Base-by-base conservation (phyloP, 2,888 invertebrate genomes). In the Rhagonycha fulva region DNA sequence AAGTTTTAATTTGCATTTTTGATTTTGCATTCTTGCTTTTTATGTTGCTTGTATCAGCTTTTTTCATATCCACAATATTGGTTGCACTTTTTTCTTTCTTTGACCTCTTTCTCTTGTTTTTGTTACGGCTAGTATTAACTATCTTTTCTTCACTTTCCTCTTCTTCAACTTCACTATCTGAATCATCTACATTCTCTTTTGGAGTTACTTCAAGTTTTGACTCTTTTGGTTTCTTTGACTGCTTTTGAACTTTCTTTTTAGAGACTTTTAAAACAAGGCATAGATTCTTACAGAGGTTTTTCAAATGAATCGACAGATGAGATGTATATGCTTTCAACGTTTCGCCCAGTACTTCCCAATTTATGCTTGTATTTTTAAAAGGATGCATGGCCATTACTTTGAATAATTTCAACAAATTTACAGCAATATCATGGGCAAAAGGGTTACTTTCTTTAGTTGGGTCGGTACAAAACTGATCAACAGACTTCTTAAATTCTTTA, bases 371-470 rank as follows among this genome's bases (percentile, higher is more conserved):
- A 75, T 85, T 80, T 32, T 82, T 81, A 23, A 88, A 78, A 0
- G 85, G 83, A 75, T 89, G 88, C 78, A 86, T 85, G 86, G 89
- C 90, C 47, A 92, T 89, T 9, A 87, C 86, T 63, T 89, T 89
- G 32, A 93, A 86, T 70, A 93, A 83, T 78, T 89, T 90, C 81
- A 90, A 90, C 19, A 93, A 83, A 68, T 89, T 86, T 32, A 86
- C 86, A 72, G 91, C 86, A 83, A 91, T 93, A 83, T 91, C 91
- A 80, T 92, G 91, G 83, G 90, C 91, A 0, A 90, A 88, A 79
- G 87, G 85, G 72, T 87, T 88, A 67, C 87, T 86, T 24, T 80
- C 82, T 12, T 4, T 10, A 14, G 10, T 24, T 7, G 83, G 79
- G 78, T 87, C 85, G 9, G 87, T 84, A 26, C 83, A 82, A 68